Percentiles rank a stretch among this genome's conserved stretches.
phyloP scores from a whole-genome alignment of 2,888 invertebrate species.

The Oscheius onirici region DNA sequence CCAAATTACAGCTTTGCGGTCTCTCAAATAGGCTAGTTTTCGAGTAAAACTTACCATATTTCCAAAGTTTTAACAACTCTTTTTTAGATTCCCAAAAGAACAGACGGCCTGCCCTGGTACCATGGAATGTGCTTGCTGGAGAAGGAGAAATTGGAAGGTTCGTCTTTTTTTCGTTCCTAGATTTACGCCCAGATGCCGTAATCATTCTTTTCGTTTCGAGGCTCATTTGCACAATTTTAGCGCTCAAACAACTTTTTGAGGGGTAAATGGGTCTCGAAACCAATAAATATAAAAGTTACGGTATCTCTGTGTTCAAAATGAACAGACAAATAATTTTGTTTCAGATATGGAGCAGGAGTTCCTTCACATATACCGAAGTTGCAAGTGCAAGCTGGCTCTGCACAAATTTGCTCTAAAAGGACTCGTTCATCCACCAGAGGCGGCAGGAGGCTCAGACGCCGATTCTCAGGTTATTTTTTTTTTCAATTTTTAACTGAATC shows the following conservation, averaged over 20 bases:
- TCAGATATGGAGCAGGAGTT: constrained; percentile 54
- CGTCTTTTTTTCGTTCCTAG: background rate
- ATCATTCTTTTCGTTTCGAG: too few species aligned
- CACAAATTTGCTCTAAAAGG: constrained; percentile 17
- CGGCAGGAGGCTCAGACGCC: background rate
- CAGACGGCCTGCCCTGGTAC: constrained; percentile 37
- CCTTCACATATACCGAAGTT: constrained; percentile 39
- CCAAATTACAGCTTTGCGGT: constrained; percentile 2
- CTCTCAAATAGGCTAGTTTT: background rate
- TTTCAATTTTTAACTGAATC: constrained; percentile 4
- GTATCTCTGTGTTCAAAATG: too few species aligned
- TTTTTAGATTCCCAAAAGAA: constrained; percentile 30
- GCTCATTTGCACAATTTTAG: too few species aligned
- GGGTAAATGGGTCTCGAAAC: too few species aligned
- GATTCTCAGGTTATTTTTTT: background rate
- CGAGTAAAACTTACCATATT: background rate
- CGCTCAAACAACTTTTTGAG: too few species aligned
- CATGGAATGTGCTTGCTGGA: constrained; percentile 32
- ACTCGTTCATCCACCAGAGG: background rate
- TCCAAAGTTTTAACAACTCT: background rate
- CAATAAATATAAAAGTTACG: too few species aligned
- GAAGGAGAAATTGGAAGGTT: constrained; percentile 30
- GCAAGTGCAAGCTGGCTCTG: constrained; percentile 29
- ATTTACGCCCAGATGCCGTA: too few species aligned
- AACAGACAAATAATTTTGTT: too few species aligned